phyloP scores from a whole-genome alignment of 2,113 vertebrate genomes.

The Psilopsiagon aymara region DNA sequence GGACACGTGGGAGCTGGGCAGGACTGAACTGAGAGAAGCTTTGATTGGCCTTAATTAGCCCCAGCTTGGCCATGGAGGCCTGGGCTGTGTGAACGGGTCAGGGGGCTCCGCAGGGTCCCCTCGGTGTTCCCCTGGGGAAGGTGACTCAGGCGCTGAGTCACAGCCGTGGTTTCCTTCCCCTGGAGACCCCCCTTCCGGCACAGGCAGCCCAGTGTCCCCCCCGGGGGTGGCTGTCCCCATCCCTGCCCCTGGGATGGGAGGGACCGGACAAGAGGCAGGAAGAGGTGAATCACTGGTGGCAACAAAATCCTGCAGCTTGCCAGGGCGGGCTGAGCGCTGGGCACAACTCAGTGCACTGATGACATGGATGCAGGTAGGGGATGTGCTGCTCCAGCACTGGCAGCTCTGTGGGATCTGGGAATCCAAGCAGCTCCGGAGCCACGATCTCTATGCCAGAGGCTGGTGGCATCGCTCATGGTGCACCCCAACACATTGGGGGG shows the following conservation, averaged over 20 bases:
- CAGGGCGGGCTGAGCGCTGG: neutral
- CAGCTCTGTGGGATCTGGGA: neutral
- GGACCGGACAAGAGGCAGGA: neutral
- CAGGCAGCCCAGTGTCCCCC: neutral
- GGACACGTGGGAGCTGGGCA: rapidly evolving
- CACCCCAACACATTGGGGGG: neutral
- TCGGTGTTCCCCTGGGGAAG: neutral
- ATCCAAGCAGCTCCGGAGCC: neutral
- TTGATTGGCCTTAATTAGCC: neutral
- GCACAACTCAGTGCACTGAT: rapidly evolving
- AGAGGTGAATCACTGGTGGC: neutral
- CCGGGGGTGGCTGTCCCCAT: neutral
- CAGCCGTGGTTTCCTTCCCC: neutral
- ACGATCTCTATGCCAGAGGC: rapidly evolving
- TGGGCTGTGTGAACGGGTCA: neutral
- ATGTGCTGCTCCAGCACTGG: rapidly evolving
- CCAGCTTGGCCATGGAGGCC: neutral
- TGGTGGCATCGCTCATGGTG: rapidly evolving
- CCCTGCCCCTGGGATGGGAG: neutral
- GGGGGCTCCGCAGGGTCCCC: neutral
- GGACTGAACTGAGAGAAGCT: neutral
- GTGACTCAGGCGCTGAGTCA: conserved; percentile 45
- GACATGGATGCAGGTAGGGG: rapidly evolving
- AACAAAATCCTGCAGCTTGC: rapidly evolving
- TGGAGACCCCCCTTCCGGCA: neutral